Base-by-base conservation (phyloP, 1,140 invertebrate genomes). In the Arctopsyche grandis region DNA sequence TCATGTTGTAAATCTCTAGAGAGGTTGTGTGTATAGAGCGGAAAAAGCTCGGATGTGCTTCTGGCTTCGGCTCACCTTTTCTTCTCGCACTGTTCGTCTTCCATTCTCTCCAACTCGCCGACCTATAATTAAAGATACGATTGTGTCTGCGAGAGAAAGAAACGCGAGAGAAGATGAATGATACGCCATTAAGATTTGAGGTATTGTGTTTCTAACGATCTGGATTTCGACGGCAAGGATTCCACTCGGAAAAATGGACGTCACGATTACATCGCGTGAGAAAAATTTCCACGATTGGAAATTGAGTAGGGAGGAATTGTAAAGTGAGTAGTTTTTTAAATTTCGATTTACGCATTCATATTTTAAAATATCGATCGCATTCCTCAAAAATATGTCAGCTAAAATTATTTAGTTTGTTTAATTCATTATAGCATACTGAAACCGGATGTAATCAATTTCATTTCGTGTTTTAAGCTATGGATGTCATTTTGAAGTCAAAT, bases 41-140 rank as follows among this genome's bases (percentile, higher is more conserved):
- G 29, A 38, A 38, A 38, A 38, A 38, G 29, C 29, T 38, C 29
- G 29, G 29, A 38, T 38, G 29, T 38, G 29, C 29, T 38, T 38
- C 29, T 38, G 29, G 29, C 29, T 38, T 38, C 29, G 48, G 19
- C 38, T 38, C 69, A 71, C 46, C 46, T 46, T 71, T 52, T 16
- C 12, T 44, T 38, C 16, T 58, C 24, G 26, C 19, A 66, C 21
- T 22, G 60, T 66, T 66, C 24, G 24, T 66, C 19, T 66, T 52
- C 16, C 38, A 19, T 16, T 71, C 16, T 71, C 29, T 16, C 38
- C 19, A 16, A 70, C 21, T 43, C 69, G 69, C 48, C 56, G 69
- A 63, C 75, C 75, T 60, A 76, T 80, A 80, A 80, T 80, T 80
- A 80, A 80, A 80, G 79, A 74, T 80, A 78, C 75, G 75, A 77